Evolutionary conservation across 2,797 vertebrate genomes (phyloP), one percentile per base, ranked within the genome.

Genomic region (Alcedo atthis): DNA sequence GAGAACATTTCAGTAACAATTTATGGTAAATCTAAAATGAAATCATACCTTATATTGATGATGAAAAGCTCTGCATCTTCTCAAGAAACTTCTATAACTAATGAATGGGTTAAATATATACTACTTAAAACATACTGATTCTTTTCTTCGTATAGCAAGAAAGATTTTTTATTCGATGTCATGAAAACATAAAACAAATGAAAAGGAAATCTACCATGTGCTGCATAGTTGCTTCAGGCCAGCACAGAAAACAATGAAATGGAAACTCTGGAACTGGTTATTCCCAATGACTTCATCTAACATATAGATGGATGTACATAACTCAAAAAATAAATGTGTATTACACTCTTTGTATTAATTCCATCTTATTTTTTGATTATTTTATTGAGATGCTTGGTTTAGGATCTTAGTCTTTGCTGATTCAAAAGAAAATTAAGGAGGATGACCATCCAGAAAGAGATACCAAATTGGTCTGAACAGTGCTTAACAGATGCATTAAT

Each of bases 221-320:
- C 51, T 73, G 25, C 28, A 66, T 15, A 54, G 7, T 78, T 0
- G 0, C 69, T 77, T 80, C 58, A 85, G 68, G 40, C 45, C n/a
- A 57, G 64, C 49, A 58, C 20, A 78, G 49, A 87, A 51, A 58
- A 85, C 61, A 89, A 68, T 4, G 1, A 70, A 85, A 96, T 83
- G 54, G 77, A 66, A 93, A 92, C 73, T 91, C 66, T 78, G 73
- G 54, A 95, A 83, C n/a, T 68, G 26, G 54, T 62, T 87, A 66
- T 87, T 49, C 26, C n/a, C 42, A 81, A 5, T 92, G 87, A 91
- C 21, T 22, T 35, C 68, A 86, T 64, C 28, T 83, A 85, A 83
- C 30, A 73, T 78, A 94, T 54, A 69, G 25, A 78, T 14, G 24
- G 43, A 54, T 48, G 69, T 25, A 75, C 1, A 35, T 37, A 82